These are phyloP conservation scores for Enteromius viviparus DNA, from an alignment of 2,797 vertebrate genomes.

Conservation along the genomic window DNA sequence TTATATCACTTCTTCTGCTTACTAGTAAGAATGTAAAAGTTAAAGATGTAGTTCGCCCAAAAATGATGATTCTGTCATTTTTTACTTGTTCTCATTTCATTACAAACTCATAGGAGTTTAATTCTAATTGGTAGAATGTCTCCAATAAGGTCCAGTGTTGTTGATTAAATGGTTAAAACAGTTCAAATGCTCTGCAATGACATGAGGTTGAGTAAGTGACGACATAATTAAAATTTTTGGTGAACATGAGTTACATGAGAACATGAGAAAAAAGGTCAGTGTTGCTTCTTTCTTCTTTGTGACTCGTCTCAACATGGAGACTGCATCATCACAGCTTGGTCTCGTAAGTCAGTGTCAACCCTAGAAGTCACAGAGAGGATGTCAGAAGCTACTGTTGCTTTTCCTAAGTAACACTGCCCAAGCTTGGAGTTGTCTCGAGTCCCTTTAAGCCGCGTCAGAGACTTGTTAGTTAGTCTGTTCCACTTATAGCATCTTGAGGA, in stretches of 20 bases:
- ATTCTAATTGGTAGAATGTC: neutral
- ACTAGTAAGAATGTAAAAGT: neutral
- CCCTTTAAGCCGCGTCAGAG: conserved; percentile 30
- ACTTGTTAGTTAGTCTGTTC: conserved; percentile 50
- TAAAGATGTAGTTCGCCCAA: neutral
- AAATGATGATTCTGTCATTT: neutral
- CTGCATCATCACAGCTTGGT: conserved; percentile 14
- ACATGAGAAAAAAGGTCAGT: no score
- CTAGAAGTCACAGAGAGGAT: conserved; percentile 2
- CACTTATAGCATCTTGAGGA: conserved; percentile 59
- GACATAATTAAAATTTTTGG: neutral
- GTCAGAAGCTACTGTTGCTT: conserved; percentile 28
- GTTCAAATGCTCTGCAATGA: neutral
- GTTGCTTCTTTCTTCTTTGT: neutral
- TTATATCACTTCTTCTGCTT: neutral
- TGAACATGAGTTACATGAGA: no score
- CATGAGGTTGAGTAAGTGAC: neutral
- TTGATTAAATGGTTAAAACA: neutral
- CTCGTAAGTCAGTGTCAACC: neutral
- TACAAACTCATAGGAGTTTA: neutral
- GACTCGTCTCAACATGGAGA: conserved; percentile 23
- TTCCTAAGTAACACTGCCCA: conserved; percentile 19
- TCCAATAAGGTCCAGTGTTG: neutral
- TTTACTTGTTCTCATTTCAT: neutral
- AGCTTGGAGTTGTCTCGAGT: conserved; percentile 27